Conservation (phyloP, 2,113 vertebrate genomes). For the Camelus dromedarius region DNA sequence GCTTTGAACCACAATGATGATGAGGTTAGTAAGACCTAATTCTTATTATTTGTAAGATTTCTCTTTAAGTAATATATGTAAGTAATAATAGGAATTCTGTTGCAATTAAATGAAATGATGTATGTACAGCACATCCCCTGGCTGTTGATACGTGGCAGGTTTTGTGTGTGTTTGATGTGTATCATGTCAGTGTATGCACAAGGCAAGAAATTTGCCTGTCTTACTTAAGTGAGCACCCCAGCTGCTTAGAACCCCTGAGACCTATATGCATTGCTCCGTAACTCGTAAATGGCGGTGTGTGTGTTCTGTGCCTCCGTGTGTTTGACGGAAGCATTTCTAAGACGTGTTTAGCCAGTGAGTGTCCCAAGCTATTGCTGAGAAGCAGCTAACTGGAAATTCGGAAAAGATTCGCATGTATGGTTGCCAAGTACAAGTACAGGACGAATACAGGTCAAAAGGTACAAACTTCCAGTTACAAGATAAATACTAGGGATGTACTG, state of each 20-base stretch:
- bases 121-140: not conserved
- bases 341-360: not conserved
- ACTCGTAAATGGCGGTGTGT: not conserved
- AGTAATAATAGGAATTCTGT: not conserved
- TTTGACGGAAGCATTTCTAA: not conserved
- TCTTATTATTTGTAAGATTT: conserved; percentile 23
- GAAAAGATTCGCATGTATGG: not conserved
- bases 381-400: not conserved
- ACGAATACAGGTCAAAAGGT: not conserved
- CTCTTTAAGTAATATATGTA: not conserved
- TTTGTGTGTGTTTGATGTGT: not conserved
- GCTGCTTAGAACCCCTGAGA: not conserved
- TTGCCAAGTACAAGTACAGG: not conserved
- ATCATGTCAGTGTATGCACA: not conserved
- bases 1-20: conserved; percentile 27
- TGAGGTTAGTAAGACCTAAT: conserved; percentile 49
- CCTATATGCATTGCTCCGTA: not conserved
- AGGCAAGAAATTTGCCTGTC: not conserved
- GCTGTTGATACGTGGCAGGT: not conserved
- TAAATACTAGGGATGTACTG: not conserved
- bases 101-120: not conserved
- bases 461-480: not conserved
- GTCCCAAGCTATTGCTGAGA: not conserved
- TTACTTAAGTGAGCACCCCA: not conserved
- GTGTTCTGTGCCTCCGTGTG: not conserved